A percentile compares a stretch with the other conserved stretches of the same genome.
Conservation (phyloP, 2,888 invertebrate genomes). For the Tenthredo distinguenda region DNA sequence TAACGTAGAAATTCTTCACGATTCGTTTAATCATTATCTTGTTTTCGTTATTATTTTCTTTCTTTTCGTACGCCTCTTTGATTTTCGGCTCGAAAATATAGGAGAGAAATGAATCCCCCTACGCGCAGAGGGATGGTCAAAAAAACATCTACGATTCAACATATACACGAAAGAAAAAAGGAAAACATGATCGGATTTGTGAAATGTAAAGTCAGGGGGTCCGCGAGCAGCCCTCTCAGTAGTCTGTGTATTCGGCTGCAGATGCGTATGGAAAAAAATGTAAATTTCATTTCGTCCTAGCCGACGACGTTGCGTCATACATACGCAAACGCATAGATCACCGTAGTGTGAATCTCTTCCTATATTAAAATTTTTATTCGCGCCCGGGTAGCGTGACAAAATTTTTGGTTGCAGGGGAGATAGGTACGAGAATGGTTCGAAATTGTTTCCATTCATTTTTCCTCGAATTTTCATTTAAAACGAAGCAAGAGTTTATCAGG, state of each 20-base stretch:
- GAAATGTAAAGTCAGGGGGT: slow-evolving; percentile 43
- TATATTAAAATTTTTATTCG: slow-evolving; percentile 51
- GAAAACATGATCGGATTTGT: slow-evolving; percentile 48
- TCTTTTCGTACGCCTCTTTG: background rate
- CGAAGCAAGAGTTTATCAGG: background rate
- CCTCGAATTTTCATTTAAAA: background rate
- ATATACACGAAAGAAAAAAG: background rate
- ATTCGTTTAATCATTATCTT: slow-evolving; percentile 10
- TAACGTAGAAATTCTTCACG: background rate
- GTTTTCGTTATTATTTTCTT: background rate
- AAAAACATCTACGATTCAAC: background rate
- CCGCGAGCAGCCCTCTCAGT: background rate
- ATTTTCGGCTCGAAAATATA: background rate
- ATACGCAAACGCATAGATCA: slow-evolving; percentile 52
- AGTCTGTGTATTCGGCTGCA: slow-evolving; percentile 10
- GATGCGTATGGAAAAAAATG: slow-evolving; percentile 62
- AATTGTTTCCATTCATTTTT: slow-evolving; percentile 28
- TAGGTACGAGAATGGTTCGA: slow-evolving; percentile 3
- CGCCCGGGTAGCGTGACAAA: background rate
- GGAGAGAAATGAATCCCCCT: background rate
- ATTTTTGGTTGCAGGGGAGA: slow-evolving; percentile 5
- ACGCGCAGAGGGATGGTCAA: background rate
- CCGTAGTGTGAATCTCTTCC: slow-evolving; percentile 50
- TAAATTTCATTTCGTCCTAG: slow-evolving; percentile 64
- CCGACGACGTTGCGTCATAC: slow-evolving; percentile 40